phyloP scores from a whole-genome alignment of 2,113 vertebrate genomes.

The Scytalopus superciliaris region DNA sequence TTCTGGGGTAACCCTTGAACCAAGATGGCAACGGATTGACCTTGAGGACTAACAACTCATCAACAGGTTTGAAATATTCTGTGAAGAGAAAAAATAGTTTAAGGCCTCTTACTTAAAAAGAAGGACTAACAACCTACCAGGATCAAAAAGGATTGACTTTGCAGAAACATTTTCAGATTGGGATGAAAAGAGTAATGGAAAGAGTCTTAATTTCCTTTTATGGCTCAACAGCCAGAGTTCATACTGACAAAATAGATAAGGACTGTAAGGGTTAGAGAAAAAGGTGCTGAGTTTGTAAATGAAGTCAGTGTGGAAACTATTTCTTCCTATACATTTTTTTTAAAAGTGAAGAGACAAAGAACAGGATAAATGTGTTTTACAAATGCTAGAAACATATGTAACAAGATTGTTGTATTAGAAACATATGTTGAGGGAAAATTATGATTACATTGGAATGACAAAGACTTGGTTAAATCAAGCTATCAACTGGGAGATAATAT shows the following conservation, averaged over 20 bases:
- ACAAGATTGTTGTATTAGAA: constrained; percentile 50
- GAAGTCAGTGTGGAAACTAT: not conserved
- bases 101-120: not conserved
- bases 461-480: constrained; percentile 48
- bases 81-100: not conserved
- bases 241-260: not conserved
- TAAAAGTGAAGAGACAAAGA: not conserved
- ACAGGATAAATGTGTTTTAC: constrained; percentile 37
- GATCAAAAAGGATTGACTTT: not conserved
- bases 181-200: not conserved
- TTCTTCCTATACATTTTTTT: not conserved
- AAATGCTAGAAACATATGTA: constrained; percentile 53
- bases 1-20: not conserved
- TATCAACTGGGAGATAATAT: constrained; percentile 59
- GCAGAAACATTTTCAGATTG: not conserved
- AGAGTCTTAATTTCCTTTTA: not conserved
- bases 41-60: not conserved
- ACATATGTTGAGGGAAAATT: constrained; percentile 53
- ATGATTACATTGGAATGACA: constrained; percentile 32
- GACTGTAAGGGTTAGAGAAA: not conserved
- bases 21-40: not conserved
- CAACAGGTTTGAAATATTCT: not conserved
- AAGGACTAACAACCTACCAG: not conserved
- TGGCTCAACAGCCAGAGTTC: not conserved
- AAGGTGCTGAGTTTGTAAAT: constrained; percentile 9